Evolutionary conservation across 2,113 vertebrate genomes (phyloP).

Genomic region (Puma concolor): DNA sequence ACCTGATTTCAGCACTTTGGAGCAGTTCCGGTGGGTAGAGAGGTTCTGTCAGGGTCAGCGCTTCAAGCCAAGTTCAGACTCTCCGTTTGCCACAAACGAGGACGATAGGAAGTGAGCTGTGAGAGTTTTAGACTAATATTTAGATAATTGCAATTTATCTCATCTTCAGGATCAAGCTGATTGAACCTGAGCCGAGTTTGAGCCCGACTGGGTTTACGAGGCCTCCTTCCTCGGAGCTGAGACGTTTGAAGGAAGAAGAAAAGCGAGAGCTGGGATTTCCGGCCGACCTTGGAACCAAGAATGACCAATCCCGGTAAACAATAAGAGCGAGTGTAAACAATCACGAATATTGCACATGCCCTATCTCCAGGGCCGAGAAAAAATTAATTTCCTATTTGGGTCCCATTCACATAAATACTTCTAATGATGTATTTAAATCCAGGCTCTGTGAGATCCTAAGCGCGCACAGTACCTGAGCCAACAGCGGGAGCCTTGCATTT

Average conservation of each 20-base stretch:
- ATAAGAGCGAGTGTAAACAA: constrained; percentile 70
- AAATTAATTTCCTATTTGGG: constrained; percentile 81
- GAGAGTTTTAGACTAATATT: constrained; percentile 88
- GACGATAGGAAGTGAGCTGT: constrained; percentile 85
- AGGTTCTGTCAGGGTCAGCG: constrained; percentile 79
- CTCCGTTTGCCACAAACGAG: constrained; percentile 82
- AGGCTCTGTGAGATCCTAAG: constrained; percentile 70
- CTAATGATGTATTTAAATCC: constrained; percentile 69
- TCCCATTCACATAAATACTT: constrained; percentile 76
- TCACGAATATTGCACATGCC: constrained; percentile 42
- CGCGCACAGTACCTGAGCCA: constrained; percentile 68
- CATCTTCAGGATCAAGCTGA: constrained; percentile 84
- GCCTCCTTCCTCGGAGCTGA: constrained; percentile 76
- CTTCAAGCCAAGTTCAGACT: constrained; percentile 82
- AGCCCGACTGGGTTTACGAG: constrained; percentile 81
- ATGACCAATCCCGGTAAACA: constrained; percentile 83
- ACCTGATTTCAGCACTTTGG: constrained; percentile 78
- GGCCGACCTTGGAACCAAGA: constrained; percentile 83
- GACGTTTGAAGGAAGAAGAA: constrained; percentile 70
- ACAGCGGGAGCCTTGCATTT: constrained; percentile 82
- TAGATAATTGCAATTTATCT: constrained; percentile 86
- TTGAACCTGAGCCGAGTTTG: constrained; percentile 83
- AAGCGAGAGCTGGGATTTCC: constrained; percentile 75
- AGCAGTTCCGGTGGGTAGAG: constrained; percentile 75
- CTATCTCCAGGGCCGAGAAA: constrained; percentile 60